These are phyloP conservation scores for Fragum whitleyi DNA, from an alignment of 2,888 invertebrate genomes.

Conservation along the genomic window DNA sequence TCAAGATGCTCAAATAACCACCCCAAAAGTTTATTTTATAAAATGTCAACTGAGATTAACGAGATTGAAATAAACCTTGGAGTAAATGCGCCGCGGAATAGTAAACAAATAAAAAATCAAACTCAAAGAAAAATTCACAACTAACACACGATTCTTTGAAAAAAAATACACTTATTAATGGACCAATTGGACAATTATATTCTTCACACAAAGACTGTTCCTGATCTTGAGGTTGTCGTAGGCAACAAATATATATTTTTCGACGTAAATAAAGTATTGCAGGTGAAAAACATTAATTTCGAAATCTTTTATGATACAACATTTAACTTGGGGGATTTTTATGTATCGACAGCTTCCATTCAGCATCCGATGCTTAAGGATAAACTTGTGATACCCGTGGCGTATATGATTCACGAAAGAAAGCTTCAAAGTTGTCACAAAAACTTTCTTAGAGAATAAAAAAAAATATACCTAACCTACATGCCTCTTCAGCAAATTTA, in stretches of 20 bases:
- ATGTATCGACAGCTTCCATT: slow-evolving; percentile 33
- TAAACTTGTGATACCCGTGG: slow-evolving; percentile 34
- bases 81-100: neutral
- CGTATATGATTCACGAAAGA: slow-evolving; percentile 48
- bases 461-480: slow-evolving; percentile 27
- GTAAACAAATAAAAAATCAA: neutral
- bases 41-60: neutral
- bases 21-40: neutral
- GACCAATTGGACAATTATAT: slow-evolving; percentile 40
- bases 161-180: slow-evolving; percentile 32
- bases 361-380: slow-evolving; percentile 53
- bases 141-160: slow-evolving; percentile 41
- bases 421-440: slow-evolving; percentile 52
- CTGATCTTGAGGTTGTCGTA: slow-evolving; percentile 45
- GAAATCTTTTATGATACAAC: slow-evolving; percentile 49
- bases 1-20: neutral
- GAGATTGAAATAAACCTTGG: neutral
- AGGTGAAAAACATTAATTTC: slow-evolving; percentile 22
- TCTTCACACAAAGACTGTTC: slow-evolving; percentile 44
- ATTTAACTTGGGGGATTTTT: slow-evolving; percentile 47
- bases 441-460: slow-evolving; percentile 34
- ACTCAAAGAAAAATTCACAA: neutral
- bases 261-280: slow-evolving; percentile 36
- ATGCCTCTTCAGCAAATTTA: slow-evolving; percentile 12
- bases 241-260: slow-evolving; percentile 38